These are phyloP conservation scores for Crotalus viridis DNA, from an alignment of 2,113 vertebrate species.

Conservation along the genomic window DNA sequence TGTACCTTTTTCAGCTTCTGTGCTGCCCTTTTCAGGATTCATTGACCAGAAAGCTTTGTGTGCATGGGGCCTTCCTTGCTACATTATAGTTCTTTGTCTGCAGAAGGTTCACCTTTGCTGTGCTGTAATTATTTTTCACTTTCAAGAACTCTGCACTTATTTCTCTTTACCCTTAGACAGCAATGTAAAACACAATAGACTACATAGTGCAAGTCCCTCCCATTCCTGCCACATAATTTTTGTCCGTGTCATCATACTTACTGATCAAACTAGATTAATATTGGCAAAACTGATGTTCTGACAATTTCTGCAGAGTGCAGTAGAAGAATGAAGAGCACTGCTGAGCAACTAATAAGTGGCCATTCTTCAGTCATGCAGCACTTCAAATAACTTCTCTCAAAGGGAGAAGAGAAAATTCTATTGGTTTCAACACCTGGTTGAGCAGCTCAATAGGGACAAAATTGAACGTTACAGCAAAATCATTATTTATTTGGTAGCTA, in stretches of 20 bases:
- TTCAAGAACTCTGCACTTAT: neutral
- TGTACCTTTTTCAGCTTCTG: neutral
- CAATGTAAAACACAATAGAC: conserved; percentile 35
- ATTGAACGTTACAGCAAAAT: conserved; percentile 59
- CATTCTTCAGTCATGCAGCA: conserved; percentile 54
- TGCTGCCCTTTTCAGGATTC: neutral
- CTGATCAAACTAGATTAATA: conserved; percentile 56
- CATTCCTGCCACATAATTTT: conserved; percentile 32
- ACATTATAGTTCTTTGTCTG: neutral
- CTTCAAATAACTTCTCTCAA: conserved; percentile 61
- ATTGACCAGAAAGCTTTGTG: neutral
- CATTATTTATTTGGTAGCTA: conserved; percentile 65
- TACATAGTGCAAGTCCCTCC: conserved; percentile 37
- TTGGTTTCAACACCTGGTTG: conserved; percentile 67
- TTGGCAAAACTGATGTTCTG: conserved; percentile 54
- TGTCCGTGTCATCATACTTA: conserved; percentile 21
- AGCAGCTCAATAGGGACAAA: conserved; percentile 65
- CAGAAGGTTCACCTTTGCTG: neutral
- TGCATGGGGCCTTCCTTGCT: neutral
- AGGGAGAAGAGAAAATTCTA: conserved; percentile 61
- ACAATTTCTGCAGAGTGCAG: conserved; percentile 48
- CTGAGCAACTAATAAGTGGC: conserved; percentile 55
- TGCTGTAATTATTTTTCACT: neutral
- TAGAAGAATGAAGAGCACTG: conserved; percentile 48
- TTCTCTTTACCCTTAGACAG: neutral